phyloP scores from a whole-genome alignment of 1,140 invertebrate species.

The Araneus ventricosus region DNA sequence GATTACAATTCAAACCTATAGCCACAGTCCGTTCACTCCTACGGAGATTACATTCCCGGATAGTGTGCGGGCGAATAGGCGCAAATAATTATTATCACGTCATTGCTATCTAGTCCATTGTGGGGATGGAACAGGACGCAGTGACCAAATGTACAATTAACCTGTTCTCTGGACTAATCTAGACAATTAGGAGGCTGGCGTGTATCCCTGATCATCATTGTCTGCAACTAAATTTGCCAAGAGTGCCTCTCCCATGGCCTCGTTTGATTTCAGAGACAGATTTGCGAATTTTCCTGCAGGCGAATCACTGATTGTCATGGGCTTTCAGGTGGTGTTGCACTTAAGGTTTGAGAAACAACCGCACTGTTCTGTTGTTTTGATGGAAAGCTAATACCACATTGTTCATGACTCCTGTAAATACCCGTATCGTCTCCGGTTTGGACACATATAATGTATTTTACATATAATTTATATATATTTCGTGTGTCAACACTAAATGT shows the following conservation, averaged over 20 bases:
- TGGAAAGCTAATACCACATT: constrained; percentile 6
- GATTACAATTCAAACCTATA: constrained; percentile 36
- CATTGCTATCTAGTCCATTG: constrained; percentile 43
- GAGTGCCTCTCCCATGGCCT: not conserved
- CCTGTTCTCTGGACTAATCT: constrained; percentile 43
- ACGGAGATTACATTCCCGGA: not conserved
- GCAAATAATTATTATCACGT: constrained; percentile 44
- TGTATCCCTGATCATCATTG: constrained; percentile 35
- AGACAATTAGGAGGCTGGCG: constrained; percentile 30
- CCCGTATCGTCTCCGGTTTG: not conserved
- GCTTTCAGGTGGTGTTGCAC: constrained; percentile 2
- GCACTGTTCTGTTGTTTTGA: not conserved
- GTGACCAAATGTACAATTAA: constrained; percentile 49
- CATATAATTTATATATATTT: not conserved
- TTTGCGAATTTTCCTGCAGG: constrained; percentile 36
- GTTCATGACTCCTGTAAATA: not conserved
- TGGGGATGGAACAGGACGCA: constrained; percentile 4
- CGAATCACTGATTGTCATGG: not conserved
- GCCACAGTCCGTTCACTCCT: not conserved
- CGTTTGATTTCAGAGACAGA: constrained; percentile 33
- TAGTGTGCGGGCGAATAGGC: not conserved
- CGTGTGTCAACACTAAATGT: not conserved
- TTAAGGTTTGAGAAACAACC: constrained; percentile 10
- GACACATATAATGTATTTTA: not conserved
- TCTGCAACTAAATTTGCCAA: not conserved